phyloP scores from a whole-genome alignment of 2,113 vertebrate species.

The Sinocyclocheilus anophthalmus region DNA sequence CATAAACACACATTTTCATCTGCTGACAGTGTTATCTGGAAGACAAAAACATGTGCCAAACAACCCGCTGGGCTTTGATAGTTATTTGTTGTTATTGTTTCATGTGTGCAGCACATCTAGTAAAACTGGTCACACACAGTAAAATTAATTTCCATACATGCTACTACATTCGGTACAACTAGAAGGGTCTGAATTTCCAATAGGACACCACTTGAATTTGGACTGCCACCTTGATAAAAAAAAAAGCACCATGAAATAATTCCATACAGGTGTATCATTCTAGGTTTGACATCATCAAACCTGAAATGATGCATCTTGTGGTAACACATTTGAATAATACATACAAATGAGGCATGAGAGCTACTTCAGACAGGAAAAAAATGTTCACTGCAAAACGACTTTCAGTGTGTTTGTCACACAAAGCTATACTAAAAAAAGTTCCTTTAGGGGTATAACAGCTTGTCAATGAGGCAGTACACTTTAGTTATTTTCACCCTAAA shows the following conservation, averaged over 20 bases:
- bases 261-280: background rate
- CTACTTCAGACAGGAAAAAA: background rate
- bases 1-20: constrained; percentile 7
- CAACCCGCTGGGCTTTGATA: background rate
- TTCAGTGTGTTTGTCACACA: background rate
- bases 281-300: background rate
- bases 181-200: background rate
- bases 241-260: background rate
- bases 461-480: background rate
- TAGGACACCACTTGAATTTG: background rate
- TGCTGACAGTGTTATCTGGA: background rate
- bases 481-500: background rate
- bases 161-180: background rate
- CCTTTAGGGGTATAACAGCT: background rate
- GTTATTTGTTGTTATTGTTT: background rate
- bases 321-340: constrained; percentile 18
- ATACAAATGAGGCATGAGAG: constrained; percentile 6
- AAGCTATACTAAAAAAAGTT: background rate
- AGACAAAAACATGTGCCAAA: background rate
- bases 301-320: background rate
- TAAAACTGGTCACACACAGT: background rate
- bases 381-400: background rate
- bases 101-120: background rate
- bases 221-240: background rate
- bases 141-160: background rate